Evolutionary conservation across 2,797 vertebrate species (phyloP).

Genomic region (Galago senegalensis): DNA sequence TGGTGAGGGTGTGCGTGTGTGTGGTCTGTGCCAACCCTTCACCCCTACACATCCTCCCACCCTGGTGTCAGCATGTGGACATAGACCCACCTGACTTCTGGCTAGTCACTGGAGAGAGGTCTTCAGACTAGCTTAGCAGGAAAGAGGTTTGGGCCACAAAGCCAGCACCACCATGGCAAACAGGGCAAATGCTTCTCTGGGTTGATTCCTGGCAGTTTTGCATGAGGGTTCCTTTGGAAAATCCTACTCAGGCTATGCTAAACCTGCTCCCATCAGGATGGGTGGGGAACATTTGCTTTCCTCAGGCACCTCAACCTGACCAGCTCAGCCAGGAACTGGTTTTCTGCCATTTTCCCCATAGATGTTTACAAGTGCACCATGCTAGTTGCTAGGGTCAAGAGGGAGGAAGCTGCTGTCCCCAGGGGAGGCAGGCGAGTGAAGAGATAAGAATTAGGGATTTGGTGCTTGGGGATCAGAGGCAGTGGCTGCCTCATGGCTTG

Average conservation of each 20-base stretch:
- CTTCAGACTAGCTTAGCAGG: background rate
- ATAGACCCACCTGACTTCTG: background rate
- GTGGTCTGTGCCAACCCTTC: background rate
- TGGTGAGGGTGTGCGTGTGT: constrained; percentile 91
- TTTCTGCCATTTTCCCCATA: background rate
- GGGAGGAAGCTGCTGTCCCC: background rate
- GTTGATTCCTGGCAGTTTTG: background rate
- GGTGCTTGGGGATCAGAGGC: background rate
- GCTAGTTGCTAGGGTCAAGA: background rate
- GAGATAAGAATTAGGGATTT: background rate
- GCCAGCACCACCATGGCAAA: background rate
- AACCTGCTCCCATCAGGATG: background rate
- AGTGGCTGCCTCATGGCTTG: background rate
- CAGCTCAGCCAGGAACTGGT: background rate
- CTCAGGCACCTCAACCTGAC: background rate
- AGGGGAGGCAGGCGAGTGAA: background rate
- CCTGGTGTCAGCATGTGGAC: background rate
- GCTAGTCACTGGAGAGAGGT: background rate
- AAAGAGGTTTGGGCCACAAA: background rate
- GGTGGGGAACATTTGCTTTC: background rate
- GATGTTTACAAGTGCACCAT: background rate
- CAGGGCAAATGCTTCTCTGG: background rate
- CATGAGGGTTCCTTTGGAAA: background rate
- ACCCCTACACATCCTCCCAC: too few relatives aligned
- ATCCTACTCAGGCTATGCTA: fast-evolving